Evolutionary conservation across 2,797 vertebrate species (phyloP), one percentile per base, ranked within the genome.

Genomic region (Borostomias antarcticus): DNA sequence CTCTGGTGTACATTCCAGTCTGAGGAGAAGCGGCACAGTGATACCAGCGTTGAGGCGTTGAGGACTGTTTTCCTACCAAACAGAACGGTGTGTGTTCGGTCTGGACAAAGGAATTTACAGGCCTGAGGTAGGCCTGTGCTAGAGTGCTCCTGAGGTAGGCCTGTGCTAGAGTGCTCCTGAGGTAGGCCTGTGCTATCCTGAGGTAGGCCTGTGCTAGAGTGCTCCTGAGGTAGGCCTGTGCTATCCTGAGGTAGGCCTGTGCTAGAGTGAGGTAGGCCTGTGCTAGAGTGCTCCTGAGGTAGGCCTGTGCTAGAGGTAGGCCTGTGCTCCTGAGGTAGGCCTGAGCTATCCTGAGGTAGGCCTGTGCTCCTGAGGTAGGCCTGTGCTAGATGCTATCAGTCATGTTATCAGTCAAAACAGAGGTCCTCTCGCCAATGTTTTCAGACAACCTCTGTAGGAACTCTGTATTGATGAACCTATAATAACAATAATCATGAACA

Each of bases 1-100:
- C 63, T 72, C 58, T 50, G 64, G 64, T 76, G 71, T 78, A 75
- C 74, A 64, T 73, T 81, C 64, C 50, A 54, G 58, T 45, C 66
- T 58, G 10, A 6, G 48, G 58, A 66, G 60, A 54, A 61, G 50
- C 4, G 17, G 15, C 40, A 61, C 21, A 48, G 58, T 74, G 66
- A 74, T 56, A 52, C 52, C 63, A 29, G 47, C 6, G 35, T n/a
- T 43, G 23, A 17, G 58, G 15, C 13, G 13, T n/a, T 29, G 52
- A 43, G 15, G 37, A 58, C 5, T 60, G 23, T 43, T 60, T 60
- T 28, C 58, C 23, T 43, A 43, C 23, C 13, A 33, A 43, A 45
- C n/a, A 62, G 45, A 35, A 28, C 1, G 11, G n/a, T 62, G 30
- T n/a, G n/a, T 62, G 47, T 30, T 51, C 33, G 1, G 51, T 53